Conservation (phyloP, 1,140 invertebrate species). For the Nebria ingens region DNA sequence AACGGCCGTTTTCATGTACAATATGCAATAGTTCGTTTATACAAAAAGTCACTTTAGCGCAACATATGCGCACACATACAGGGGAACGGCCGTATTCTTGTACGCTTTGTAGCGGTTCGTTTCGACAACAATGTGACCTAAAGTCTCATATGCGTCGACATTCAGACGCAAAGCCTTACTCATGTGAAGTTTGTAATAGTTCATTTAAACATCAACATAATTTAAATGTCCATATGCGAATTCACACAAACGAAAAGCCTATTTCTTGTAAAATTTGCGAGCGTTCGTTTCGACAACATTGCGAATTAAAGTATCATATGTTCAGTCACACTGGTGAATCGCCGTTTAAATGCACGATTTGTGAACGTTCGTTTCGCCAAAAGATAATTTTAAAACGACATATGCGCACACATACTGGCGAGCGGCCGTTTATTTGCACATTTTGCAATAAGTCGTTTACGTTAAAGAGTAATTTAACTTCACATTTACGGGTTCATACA, state of each 20-base stretch:
- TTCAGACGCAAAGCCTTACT: conserved; percentile 34
- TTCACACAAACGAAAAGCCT: conserved; percentile 6
- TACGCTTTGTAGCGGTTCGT: conserved; percentile 43
- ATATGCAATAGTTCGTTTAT: too few relatives aligned
- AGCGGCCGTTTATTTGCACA: not conserved
- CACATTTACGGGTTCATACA: not conserved
- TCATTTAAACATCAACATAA: conserved; percentile 18
- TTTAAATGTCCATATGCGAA: conserved; percentile 12
- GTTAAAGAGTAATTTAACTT: not conserved
- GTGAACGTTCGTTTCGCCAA: not conserved
- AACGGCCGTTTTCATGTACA: too few relatives aligned
- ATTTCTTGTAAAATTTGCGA: conserved; percentile 8
- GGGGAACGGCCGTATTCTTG: conserved; percentile 43
- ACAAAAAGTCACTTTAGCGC: too few relatives aligned
- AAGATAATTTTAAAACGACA: not conserved
- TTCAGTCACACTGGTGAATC: conserved; percentile 1
- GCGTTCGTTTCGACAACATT: not conserved
- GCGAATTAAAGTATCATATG: not conserved
- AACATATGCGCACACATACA: too few relatives aligned
- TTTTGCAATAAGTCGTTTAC: not conserved
- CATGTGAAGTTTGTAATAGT: conserved; percentile 23
- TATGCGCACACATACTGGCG: not conserved
- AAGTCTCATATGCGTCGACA: conserved; percentile 34
- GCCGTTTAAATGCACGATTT: not conserved
- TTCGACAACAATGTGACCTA: conserved; percentile 22